Conservation (phyloP, 1,140 invertebrate species). For the Diachasma alloeum region DNA sequence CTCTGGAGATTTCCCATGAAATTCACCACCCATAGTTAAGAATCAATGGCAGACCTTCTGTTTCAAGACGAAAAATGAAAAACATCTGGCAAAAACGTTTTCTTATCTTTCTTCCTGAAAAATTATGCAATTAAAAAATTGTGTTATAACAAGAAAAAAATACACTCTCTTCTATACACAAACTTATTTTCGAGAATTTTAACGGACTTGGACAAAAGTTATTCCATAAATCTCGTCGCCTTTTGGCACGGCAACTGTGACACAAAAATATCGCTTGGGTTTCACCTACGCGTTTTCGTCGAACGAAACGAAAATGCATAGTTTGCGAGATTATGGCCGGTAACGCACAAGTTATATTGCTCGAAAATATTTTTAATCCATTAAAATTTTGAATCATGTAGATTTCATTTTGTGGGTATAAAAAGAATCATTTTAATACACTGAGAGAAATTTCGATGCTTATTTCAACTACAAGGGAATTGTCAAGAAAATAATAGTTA, state of each 20-base stretch:
- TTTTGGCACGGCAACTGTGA: slow-evolving; percentile 32
- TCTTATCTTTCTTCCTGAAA: neutral
- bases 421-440: neutral
- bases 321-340: neutral
- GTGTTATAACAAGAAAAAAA: neutral
- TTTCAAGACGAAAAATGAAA: neutral
- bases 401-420: neutral
- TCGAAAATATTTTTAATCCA: neutral
- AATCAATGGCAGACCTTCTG: neutral
- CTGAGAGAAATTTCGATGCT: too few relatives aligned
- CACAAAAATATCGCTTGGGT: slow-evolving; percentile 35
- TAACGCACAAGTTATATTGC: neutral
- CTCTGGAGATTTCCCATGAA: too few relatives aligned
- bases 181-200: neutral
- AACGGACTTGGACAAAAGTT: slow-evolving; percentile 34
- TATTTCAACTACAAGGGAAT: too few relatives aligned
- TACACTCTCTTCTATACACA: neutral
- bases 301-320: neutral
- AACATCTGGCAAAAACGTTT: too few relatives aligned
- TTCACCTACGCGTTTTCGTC: slow-evolving; percentile 7
- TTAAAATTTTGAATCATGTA: neutral
- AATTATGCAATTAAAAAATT: neutral
- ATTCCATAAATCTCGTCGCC: slow-evolving; percentile 37
- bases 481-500: too few relatives aligned
- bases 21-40: too few relatives aligned